Conservation (phyloP, 1,140 invertebrate genomes). For the Drosophila asahinai region DNA sequence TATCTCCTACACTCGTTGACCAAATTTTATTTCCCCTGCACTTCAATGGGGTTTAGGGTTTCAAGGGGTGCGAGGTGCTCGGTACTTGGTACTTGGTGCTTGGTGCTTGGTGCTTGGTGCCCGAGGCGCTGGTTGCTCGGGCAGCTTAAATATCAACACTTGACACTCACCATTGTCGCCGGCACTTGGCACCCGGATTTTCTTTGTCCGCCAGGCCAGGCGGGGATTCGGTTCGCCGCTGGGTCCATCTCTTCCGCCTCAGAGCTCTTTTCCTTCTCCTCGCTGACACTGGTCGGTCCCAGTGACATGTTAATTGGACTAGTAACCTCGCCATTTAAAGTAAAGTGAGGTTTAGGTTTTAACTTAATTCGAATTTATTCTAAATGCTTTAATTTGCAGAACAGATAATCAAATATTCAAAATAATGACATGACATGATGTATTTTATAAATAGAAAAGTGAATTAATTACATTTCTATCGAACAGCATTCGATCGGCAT, state of each 20-base stretch:
- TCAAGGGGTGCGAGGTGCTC: background rate
- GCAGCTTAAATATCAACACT: conserved; percentile 73
- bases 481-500: background rate
- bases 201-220: conserved; percentile 22
- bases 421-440: too few relatives aligned
- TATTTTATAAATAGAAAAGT: too few relatives aligned
- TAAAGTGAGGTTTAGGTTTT: background rate
- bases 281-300: background rate
- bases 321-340: background rate
- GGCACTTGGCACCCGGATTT: conserved; percentile 26
- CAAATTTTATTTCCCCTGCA: conserved; percentile 59
- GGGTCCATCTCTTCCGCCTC: conserved; percentile 15
- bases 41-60: conserved; percentile 5
- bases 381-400: too few relatives aligned
- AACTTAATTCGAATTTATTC: background rate
- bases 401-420: too few relatives aligned
- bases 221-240: conserved; percentile 19
- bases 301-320: conserved; percentile 56
- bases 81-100: background rate
- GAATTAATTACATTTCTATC: too few relatives aligned
- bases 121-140: conserved; percentile 41
- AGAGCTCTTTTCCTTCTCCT: background rate
- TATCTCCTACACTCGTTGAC: conserved; percentile 36
- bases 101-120: background rate
- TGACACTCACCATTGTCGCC: conserved; percentile 60